A percentile compares a stretch with the other conserved stretches of the same genome.
Evolutionary conservation across 2,113 vertebrate species (phyloP).

Genomic region (Reinhardtius hippoglossoides): DNA sequence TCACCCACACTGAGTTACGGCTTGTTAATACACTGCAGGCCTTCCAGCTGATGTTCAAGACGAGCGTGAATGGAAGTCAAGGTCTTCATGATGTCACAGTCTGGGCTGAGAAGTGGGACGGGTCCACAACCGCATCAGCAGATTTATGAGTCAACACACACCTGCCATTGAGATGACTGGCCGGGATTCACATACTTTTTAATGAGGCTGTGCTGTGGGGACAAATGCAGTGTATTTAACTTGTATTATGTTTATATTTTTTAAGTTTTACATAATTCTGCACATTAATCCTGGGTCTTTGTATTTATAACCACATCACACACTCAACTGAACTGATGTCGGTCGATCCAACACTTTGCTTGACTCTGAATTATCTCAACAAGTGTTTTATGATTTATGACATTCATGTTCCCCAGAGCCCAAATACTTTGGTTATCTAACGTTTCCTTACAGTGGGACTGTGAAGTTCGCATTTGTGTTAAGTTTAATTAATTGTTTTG

Average conservation of each 20-base stretch:
- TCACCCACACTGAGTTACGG: background rate
- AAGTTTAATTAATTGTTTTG: too few relatives aligned
- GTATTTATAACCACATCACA: background rate
- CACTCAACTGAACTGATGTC: background rate
- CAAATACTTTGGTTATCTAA: too few relatives aligned
- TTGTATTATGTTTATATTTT: background rate
- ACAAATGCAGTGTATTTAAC: background rate
- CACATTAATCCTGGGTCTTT: background rate
- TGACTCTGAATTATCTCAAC: too few relatives aligned
- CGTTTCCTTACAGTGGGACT: too few relatives aligned
- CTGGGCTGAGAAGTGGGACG: slow-evolving; percentile 52
- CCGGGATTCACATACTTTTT: background rate
- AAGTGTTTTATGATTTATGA: too few relatives aligned
- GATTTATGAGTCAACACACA: slow-evolving; percentile 22
- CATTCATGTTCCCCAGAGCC: too few relatives aligned
- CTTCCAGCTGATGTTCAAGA: slow-evolving; percentile 14
- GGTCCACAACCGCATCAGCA: slow-evolving; percentile 51
- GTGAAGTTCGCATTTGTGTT: too few relatives aligned
- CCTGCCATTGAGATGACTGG: slow-evolving; percentile 5
- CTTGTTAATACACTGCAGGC: background rate
- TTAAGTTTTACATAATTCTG: background rate
- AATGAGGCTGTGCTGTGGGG: background rate
- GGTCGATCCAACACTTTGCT: too few relatives aligned
- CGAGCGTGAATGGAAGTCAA: slow-evolving; percentile 15
- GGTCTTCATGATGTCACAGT: slow-evolving; percentile 68